Conservation (phyloP, 2,113 vertebrate species). For the Equus przewalskii region DNA sequence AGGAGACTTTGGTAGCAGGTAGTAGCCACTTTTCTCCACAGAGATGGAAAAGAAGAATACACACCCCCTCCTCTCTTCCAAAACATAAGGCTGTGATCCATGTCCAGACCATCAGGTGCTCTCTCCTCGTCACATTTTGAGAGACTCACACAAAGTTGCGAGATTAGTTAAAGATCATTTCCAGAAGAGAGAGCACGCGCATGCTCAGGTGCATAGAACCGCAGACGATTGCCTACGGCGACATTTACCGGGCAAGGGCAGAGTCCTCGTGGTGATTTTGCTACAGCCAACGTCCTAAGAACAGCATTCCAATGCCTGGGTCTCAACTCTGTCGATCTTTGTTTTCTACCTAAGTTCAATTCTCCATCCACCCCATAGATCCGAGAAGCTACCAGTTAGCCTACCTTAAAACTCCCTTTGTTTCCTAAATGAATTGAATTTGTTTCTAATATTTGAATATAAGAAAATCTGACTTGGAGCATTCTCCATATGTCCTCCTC, state of each 20-base stretch:
- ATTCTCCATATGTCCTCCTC: not conserved
- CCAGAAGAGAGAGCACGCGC: not conserved
- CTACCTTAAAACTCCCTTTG: not conserved
- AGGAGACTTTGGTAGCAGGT: not conserved
- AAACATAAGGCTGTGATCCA: not conserved
- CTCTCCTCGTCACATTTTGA: not conserved
- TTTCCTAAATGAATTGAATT: not conserved
- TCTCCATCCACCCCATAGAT: not conserved
- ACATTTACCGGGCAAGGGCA: not conserved
- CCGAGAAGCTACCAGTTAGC: not conserved
- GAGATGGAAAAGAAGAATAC: not conserved
- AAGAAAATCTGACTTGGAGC: not conserved
- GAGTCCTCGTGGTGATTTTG: not conserved
- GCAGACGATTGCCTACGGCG: not conserved
- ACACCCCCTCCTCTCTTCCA: not conserved
- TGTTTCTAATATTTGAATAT: not conserved
- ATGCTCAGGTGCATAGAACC: not conserved
- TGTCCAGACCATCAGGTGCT: not conserved
- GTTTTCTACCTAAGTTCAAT: not conserved
- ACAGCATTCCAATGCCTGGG: not conserved
- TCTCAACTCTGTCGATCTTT: not conserved
- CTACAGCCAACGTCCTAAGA: rapidly evolving
- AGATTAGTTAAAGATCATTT: not conserved
- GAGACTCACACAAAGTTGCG: not conserved
- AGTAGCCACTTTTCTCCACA: not conserved